Conservation (phyloP, 2,797 vertebrate species). For the Urosaurus nigricauda region DNA sequence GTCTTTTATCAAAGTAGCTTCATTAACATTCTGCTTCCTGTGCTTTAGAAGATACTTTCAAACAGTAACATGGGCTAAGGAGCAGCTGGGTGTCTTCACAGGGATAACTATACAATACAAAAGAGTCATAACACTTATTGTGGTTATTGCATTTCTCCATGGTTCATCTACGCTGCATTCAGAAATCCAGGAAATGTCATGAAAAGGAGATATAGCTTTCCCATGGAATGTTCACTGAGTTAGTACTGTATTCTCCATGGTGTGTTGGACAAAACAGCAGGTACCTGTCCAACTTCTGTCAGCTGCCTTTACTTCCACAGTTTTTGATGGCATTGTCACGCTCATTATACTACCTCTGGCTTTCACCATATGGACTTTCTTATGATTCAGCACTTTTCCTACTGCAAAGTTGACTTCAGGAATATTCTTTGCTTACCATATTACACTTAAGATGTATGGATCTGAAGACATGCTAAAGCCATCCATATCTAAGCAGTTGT, state of each 20-base stretch:
- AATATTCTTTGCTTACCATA: too few species aligned
- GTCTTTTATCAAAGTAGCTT: not conserved
- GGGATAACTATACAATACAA: not conserved
- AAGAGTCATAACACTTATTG: not conserved
- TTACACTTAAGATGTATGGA: not conserved
- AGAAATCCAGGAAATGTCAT: not conserved
- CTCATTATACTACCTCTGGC: not conserved
- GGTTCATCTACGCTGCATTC: not conserved
- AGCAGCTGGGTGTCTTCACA: not conserved
- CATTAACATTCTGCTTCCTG: not conserved
- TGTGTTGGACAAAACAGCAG: not conserved
- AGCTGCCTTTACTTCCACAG: not conserved
- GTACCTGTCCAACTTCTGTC: not conserved
- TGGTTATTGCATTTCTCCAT: not conserved
- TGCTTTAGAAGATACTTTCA: not conserved
- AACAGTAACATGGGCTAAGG: not conserved
- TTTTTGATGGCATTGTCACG: too few species aligned
- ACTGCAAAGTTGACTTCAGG: not conserved
- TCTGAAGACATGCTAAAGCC: not conserved
- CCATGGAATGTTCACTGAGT: not conserved
- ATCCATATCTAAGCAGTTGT: not conserved
- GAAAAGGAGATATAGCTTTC: not conserved
- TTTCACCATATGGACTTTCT: not conserved
- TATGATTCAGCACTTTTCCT: not conserved
- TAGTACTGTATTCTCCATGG: not conserved